Conservation (phyloP, 1,140 invertebrate genomes). For the Galleria mellonella region DNA sequence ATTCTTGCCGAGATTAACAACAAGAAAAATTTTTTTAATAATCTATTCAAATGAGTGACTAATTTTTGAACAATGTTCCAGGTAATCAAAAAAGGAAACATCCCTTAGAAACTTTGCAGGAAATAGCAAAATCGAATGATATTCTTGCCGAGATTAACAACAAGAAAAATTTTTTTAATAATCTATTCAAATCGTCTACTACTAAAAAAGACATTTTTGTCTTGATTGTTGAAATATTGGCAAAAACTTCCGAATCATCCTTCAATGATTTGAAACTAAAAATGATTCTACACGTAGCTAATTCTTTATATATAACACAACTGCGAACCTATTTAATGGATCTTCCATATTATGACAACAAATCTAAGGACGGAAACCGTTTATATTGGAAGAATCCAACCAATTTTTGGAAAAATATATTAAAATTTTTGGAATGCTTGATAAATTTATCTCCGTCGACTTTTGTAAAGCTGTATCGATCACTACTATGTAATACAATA, state of each 20-base stretch:
- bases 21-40: conserved; percentile 29
- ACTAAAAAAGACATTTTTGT: conserved; percentile 35
- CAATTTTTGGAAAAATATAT: conserved; percentile 59
- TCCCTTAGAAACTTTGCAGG: conserved; percentile 15
- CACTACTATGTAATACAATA: conserved; percentile 44
- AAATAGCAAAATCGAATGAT: conserved; percentile 29
- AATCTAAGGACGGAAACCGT: conserved; percentile 35
- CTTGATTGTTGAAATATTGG: conserved; percentile 40
- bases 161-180: conserved; percentile 29
- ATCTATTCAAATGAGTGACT: conserved; percentile 31
- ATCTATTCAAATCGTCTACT: conserved; percentile 27
- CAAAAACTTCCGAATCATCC: conserved; percentile 43
- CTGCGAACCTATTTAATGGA: conserved; percentile 47
- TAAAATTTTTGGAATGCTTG: conserved; percentile 43
- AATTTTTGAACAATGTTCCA: too few relatives aligned
- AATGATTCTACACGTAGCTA: conserved; percentile 47
- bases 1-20: conserved; percentile 38
- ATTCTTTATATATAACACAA: conserved; percentile 45
- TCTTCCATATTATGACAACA: conserved; percentile 38
- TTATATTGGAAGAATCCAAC: conserved; percentile 58
- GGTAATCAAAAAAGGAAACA: too few relatives aligned
- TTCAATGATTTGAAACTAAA: conserved; percentile 51
- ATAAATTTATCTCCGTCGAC: conserved; percentile 47
- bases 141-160: conserved; percentile 38
- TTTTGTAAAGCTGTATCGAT: conserved; percentile 42